Conservation (phyloP, 2,888 invertebrate species). For the Acleris cristana region DNA sequence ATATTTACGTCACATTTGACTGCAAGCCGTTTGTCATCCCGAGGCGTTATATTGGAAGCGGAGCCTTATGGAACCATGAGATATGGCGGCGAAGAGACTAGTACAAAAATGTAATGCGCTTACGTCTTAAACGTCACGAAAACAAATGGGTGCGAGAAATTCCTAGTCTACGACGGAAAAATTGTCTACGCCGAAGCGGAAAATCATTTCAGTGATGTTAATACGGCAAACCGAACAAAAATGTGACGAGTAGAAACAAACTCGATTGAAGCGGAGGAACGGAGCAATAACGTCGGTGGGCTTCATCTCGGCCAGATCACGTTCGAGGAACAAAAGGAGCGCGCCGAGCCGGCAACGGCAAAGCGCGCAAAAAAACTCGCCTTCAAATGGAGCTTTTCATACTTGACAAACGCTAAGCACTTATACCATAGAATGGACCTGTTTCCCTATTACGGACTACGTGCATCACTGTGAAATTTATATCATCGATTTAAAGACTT, state of each 20-base stretch:
- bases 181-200: conserved; percentile 52
- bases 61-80: conserved; percentile 63
- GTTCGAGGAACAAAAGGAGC: conserved; percentile 78
- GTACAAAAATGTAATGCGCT: conserved; percentile 67
- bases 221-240: conserved; percentile 61
- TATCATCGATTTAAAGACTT: background rate
- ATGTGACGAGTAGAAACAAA: conserved; percentile 69
- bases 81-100: conserved; percentile 62
- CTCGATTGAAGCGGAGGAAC: conserved; percentile 69
- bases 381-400: conserved; percentile 76
- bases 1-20: conserved; percentile 59
- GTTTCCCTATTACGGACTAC: conserved; percentile 2
- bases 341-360: conserved; percentile 64
- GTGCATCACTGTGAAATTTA: background rate
- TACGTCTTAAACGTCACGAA: conserved; percentile 62
- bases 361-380: conserved; percentile 70
- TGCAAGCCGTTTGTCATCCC: conserved; percentile 65
- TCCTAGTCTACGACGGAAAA: conserved; percentile 49
- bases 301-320: conserved; percentile 79
- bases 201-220: conserved; percentile 64
- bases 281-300: conserved; percentile 72
- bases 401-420: conserved; percentile 70
- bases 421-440: conserved; percentile 42
- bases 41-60: conserved; percentile 65
- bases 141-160: conserved; percentile 65